Evolutionary conservation across 30 jellyfish, hydroid and myxozoan genomes (phyloP), one percentile per base, ranked within the genome.

Genomic region (Aurelia sp.): DNA sequence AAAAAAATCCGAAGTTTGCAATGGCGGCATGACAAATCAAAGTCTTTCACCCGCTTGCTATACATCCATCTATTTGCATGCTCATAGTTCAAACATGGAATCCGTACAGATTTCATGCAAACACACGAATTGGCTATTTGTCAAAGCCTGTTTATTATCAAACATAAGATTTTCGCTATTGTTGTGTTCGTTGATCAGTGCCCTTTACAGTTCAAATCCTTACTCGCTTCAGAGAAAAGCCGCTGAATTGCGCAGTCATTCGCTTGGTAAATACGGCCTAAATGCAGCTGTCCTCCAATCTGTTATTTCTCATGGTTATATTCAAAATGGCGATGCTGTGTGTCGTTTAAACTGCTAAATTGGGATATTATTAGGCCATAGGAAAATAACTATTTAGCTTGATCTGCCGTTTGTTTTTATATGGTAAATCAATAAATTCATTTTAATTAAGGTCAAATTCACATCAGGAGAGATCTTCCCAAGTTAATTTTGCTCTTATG

Each of bases 41-140:
- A 51, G 77, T 61, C 63, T 76, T 55, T 65, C 87, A 61, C 78
- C 87, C 40, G 87, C 87, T 76, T 60, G 87, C 77, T 23, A 76
- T 57, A 35, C 63, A 9, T 33, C 44, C 10, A 63, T 76, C 63
- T 76, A 64, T 76, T 76, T 76, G 33, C 87, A 76, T 30, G 78
- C 20, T 50, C 67, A 60, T 76, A 30, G 74, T 40, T 30, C 40
- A 33, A 59, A 76, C 77, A 61, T 19, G 66, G 63, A 71, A 41
- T 62, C 63, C 47, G 67, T 47, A 35, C 37, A 55, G 84, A 73
- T 73, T 73, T 20, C 51, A 47, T 73, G 71, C 87, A 35, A 47
- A 76, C 63, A 62, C 67, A 64, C 86, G 66, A 61, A 62, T 76
- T 21, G 48, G 27, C 48, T 76, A 71, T 76, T 76, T 76, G 63